Evolutionary conservation across 2,113 vertebrate species (phyloP).

Genomic region (Dasyprocta punctata): DNA sequence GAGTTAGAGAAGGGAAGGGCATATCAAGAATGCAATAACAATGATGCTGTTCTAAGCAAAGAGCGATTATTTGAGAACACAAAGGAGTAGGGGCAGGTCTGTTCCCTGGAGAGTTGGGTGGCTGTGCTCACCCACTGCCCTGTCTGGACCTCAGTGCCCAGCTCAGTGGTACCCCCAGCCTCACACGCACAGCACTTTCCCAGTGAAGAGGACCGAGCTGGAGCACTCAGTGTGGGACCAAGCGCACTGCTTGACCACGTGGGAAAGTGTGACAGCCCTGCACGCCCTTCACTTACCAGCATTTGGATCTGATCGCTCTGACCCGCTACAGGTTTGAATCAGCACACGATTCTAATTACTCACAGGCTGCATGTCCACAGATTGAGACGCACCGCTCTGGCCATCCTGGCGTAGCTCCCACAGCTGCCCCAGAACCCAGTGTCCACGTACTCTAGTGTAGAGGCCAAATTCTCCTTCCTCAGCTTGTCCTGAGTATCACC

Average conservation of each 20-base stretch:
- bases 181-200: accelerated
- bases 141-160: background rate
- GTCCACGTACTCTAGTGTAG: accelerated
- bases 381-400: background rate
- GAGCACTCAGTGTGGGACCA: background rate
- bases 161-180: accelerated
- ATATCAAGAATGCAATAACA: accelerated
- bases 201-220: accelerated
- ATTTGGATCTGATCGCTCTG: background rate
- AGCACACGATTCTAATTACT: background rate
- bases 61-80: background rate
- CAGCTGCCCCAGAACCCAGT: background rate
- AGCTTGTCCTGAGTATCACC: background rate
- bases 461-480: background rate
- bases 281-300: background rate
- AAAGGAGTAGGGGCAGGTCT: accelerated
- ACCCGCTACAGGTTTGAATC: background rate
- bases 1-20: too few relatives aligned
- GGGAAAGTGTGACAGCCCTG: accelerated
- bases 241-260: accelerated
- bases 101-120: background rate
- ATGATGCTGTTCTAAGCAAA: background rate
- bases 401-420: too few relatives aligned
- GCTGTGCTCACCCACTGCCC: accelerated
- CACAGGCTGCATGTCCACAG: too few relatives aligned